A percentile compares a stretch with the other conserved stretches of the same genome.
phyloP scores from a whole-genome alignment of 2,113 vertebrate genomes.

The Ammodytes dubius region DNA sequence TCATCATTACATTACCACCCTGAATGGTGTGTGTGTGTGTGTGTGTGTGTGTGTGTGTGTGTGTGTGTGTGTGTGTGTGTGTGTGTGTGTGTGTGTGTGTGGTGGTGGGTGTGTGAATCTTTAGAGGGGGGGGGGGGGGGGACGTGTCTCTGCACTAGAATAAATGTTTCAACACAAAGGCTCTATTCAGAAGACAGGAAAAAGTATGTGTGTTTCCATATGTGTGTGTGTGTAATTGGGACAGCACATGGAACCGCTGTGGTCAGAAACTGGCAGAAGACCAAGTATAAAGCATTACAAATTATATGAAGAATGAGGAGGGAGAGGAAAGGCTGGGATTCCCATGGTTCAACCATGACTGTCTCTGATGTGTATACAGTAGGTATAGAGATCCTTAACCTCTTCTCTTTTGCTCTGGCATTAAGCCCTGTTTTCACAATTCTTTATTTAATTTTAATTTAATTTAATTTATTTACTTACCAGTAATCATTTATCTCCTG shows the following conservation, averaged over 20 bases:
- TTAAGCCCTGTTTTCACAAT: too few relatives aligned
- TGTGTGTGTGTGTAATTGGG: slow-evolving; percentile 30
- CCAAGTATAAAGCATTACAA: slow-evolving; percentile 26
- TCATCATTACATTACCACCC: slow-evolving; percentile 68
- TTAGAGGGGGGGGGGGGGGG: slow-evolving; percentile 24
- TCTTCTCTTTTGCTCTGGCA: too few relatives aligned
- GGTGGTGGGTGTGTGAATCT: slow-evolving; percentile 3
- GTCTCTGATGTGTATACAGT: background rate
- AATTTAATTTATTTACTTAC: too few relatives aligned
- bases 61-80: background rate
- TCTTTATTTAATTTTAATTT: too few relatives aligned
- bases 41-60: background rate
- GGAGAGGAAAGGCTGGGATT: slow-evolving; percentile 1
- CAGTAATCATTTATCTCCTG: background rate
- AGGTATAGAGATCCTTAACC: background rate
- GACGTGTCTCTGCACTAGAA: slow-evolving; percentile 49
- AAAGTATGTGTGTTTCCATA: slow-evolving; percentile 34
- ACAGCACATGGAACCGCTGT: slow-evolving; percentile 46
- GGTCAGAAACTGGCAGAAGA: slow-evolving; percentile 53
- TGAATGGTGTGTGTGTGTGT: slow-evolving; percentile 9
- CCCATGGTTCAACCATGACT: background rate
- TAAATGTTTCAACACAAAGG: slow-evolving; percentile 76
- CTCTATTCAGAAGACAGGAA: slow-evolving; percentile 69
- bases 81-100: slow-evolving; percentile 4
- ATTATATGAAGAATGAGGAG: slow-evolving; percentile 49